Base-by-base conservation (phyloP, 1,140 invertebrate species). In the Drosophila arawakana region DNA sequence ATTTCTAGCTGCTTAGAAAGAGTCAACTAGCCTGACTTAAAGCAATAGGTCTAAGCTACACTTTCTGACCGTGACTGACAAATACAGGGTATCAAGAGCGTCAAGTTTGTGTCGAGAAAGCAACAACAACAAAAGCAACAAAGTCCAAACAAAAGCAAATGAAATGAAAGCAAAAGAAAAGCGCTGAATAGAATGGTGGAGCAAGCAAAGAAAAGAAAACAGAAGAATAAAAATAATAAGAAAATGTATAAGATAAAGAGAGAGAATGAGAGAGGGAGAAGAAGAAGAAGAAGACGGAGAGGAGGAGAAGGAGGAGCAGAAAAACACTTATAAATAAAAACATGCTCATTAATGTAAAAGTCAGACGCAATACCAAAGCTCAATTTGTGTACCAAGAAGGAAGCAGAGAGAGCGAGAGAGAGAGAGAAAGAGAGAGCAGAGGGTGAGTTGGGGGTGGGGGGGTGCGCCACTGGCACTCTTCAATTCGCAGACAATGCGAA, bases 261-360 rank as follows among this genome's bases (percentile, higher is more conserved):
- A 21, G n/a, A 3, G 8, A 7, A 35, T 25, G n/a, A 30, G 2
- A 25, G 35, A 4, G 10, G 7, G 7, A 9, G 43, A 13, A n/a
- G n/a, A n/a, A 9, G 10, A 13, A 18, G 8, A 7, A 47, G 7
- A 54, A 58, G 46, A 44, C 8, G 13, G 18, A 21, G 58, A 43
- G 13, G 9, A 18, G n/a, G 62, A 30, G 30, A 15, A n/a, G 35
- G 54, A 18, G 34, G 43, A 59, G 41, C 65, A 73, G 65, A 73
- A 82, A 73, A 86, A 77, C 73, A 88, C 70, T 86, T 86, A 88
- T 86, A 88, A 86, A 86, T 86, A 88, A 86, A 83, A 88, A 89
- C 84, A 88, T 89, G 83, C 80, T 88, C 83, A 88, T 88, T 89
- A 89, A 89, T 83, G 71, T 86, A 88, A 86, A 80, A 86, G 83